Evolutionary conservation across 1,140 invertebrate species (phyloP).

Genomic region (Trialeurodes vaporariorum): DNA sequence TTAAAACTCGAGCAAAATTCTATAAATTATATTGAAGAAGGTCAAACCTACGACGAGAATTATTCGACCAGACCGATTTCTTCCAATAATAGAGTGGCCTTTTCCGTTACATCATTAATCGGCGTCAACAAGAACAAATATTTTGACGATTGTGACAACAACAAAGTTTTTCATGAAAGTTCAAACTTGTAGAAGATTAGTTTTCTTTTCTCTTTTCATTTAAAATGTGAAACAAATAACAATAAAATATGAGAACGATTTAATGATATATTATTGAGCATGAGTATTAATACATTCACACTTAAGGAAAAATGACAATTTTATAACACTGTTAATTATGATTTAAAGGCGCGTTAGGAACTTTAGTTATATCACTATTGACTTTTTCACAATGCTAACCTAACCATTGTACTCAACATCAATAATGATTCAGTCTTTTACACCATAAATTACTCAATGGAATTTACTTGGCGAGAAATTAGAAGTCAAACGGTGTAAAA

Average conservation of each 20-base stretch:
- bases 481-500: background rate
- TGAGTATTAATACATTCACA: background rate
- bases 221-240: conserved; percentile 1
- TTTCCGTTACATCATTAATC: no score
- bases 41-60: no score
- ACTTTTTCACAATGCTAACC: background rate
- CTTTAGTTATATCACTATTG: conserved; percentile 1
- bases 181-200: no score
- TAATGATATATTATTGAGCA: background rate
- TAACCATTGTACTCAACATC: background rate
- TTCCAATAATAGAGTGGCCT: no score
- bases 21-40: no score
- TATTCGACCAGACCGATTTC: no score
- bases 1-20: no score
- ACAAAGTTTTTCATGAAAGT: no score
- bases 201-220: background rate
- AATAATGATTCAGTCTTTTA: conserved; percentile 1
- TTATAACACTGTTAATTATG: background rate
- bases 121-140: no score
- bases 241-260: conserved; percentile 1
- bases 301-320: background rate
- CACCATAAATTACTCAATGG: background rate
- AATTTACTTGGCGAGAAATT: background rate
- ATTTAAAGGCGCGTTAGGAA: background rate
- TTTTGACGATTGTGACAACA: no score